phyloP scores from a whole-genome alignment of 2,797 vertebrate genomes.

The Pelochelys cantorii region DNA sequence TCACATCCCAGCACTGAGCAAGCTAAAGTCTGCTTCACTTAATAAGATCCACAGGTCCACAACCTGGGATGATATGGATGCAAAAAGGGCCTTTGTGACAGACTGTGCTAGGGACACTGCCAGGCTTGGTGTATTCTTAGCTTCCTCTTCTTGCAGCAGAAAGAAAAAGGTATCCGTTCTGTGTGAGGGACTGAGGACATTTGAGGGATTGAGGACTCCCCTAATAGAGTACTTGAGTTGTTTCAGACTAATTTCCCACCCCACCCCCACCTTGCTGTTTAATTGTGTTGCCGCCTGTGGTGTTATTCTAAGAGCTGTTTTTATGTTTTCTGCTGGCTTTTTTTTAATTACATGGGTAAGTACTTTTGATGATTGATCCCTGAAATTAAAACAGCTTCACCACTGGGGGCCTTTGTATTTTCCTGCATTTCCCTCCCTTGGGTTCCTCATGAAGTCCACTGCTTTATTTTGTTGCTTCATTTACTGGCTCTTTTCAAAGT shows the following conservation, averaged over 20 bases:
- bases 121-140: background rate
- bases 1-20: rapidly evolving
- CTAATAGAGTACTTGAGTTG: background rate
- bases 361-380: slow-evolving; percentile 49
- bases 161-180: background rate
- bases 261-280: slow-evolving; percentile 12
- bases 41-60: background rate
- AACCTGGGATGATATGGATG: background rate
- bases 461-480: background rate
- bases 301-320: slow-evolving; percentile 18
- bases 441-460: background rate
- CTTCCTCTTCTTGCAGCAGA: background rate
- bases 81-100: rapidly evolving
- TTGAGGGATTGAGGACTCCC: background rate
- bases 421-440: slow-evolving; percentile 4
- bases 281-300: slow-evolving; percentile 1
- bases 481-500: background rate
- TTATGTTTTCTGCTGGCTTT: slow-evolving; percentile 36
- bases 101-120: background rate
- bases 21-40: background rate
- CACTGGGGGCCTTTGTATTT: background rate
- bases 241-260: slow-evolving; percentile 18
- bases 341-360: slow-evolving; percentile 44
- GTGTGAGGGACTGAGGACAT: background rate
- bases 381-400: slow-evolving; percentile 32